Evolutionary conservation across 1,140 invertebrate genomes (phyloP), one percentile per base, ranked within the genome.

Genomic region (Belonocnema kinseyi): DNA sequence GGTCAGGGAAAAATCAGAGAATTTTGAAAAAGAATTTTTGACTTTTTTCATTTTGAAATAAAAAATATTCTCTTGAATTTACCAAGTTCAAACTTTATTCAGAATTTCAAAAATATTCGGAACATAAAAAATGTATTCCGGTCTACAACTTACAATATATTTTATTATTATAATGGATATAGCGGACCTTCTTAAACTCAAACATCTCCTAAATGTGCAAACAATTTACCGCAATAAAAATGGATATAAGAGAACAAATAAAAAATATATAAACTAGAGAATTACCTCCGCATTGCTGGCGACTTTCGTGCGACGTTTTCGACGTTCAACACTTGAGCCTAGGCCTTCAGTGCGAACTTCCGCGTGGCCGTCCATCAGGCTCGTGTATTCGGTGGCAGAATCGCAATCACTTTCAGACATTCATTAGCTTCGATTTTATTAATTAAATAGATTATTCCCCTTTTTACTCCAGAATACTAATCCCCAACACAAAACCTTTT

Each of bases 361-460:
- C 82, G 93, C 94, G 92, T 95, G 95, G 87, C 93, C 94, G 92
- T 95, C 95, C 95, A 96, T 96, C 83, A 96, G 94, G 92, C 94
- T 94, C 88, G 95, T 95, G 83, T 93, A 93, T 92, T 96, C 95
- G 88, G 94, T 94, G 84, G 93, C 92, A 87, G 86, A 89, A 80
- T 92, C 91, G 84, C 85, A 88, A 75, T 91, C 90, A 90, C 90
- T 92, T 82, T 91, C 91, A 90, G 91, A 91, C 91, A 92, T 92
- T 91, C 90, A 91, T 90, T 73, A 90, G 79, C 26, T 81, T 66
- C 14, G 61, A 46, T 46, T n/a, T 66, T 13, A 61, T 26, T 40
- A 66, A n/a, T 14, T 33, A 16, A 66, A 40, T 46, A 40, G 14
- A 40, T 66, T 40, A 66, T 13, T 61, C 12, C 58, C 56, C 61